Evolutionary conservation across 2,797 vertebrate species (phyloP), one percentile per base, ranked within the genome.

Genomic region (Pangasius krempfi): DNA sequence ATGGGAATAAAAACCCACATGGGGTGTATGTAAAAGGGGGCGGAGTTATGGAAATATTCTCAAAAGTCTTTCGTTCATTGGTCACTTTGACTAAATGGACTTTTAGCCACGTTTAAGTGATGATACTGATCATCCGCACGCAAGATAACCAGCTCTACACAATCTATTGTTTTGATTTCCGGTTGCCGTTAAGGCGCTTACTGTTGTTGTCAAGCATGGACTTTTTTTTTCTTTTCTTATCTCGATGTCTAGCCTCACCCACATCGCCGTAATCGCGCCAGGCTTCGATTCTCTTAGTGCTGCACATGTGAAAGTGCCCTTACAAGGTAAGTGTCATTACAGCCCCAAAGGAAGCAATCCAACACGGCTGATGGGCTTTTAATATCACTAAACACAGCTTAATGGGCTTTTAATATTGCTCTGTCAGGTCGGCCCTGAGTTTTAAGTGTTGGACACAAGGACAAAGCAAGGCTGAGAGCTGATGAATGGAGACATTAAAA

Each of bases 391-490:
- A 86, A 73, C 52, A 58, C 68, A 44, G 33, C 84, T 20, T 89
- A 76, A 91, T 89, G 87, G 88, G 79, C 88, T 88, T 88, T 91
- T 89, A 91, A 90, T 86, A 86, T 70, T 22, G 68, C 87, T 85
- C 78, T 60, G 84, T 91, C 62, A 88, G 88, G 60, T 83, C 86
- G 66, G 76, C 87, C 89, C 86, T 88, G 86, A 68, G 64, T 80
- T 84, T 75, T 84, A 89, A 87, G 66, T 87, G 86, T 82, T 90
- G 82, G 87, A 76, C 86, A 90, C 13, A 4, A 88, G 88, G 78
- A 80, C 30, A 73, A 88, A 87, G 58, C 80, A 68, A 88, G 62
- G 72, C 83, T 20, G 5, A 79, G 30, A 86, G 30, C n/a, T 88
- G 87, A 89, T 86, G 83, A 86, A 91, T 58, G 25, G 64, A 50